phyloP scores from a whole-genome alignment of 2,797 vertebrate species.

The Paratrypauchen microcephalus region DNA sequence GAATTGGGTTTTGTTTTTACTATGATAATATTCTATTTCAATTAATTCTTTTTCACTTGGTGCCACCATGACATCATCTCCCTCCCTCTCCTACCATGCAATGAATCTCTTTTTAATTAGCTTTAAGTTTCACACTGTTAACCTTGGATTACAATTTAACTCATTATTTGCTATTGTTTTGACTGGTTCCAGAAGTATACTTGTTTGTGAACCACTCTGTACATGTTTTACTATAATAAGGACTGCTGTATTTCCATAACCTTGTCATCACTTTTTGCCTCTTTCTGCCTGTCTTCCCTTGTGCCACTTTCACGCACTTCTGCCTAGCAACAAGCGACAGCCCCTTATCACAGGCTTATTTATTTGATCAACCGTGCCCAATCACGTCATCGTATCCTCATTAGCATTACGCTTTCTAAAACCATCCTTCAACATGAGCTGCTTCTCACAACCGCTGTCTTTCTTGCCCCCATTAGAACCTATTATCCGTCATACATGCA shows the following conservation, averaged over 20 bases:
- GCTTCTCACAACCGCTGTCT: constrained; percentile 40
- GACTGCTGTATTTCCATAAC: background rate
- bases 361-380: constrained; percentile 39
- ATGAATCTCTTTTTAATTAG: background rate
- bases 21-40: too few relatives aligned
- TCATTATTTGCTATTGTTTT: background rate
- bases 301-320: constrained; percentile 26
- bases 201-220: background rate
- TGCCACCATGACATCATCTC: background rate
- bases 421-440: constrained; percentile 47
- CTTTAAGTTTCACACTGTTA: background rate
- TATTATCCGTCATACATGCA: constrained; percentile 55
- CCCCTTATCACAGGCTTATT: constrained; percentile 34
- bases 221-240: background rate
- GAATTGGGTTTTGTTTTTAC: background rate
- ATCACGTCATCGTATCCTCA: constrained; percentile 55
- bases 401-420: constrained; percentile 42
- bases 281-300: background rate
- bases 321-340: constrained; percentile 56
- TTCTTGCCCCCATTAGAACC: constrained; percentile 47
- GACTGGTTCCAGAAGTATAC: background rate
- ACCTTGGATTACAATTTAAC: background rate
- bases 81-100: background rate
- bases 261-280: constrained; percentile 8
- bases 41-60: background rate